Evolutionary conservation across 2,797 vertebrate species (phyloP).

Genomic region (Dipus sagitta): DNA sequence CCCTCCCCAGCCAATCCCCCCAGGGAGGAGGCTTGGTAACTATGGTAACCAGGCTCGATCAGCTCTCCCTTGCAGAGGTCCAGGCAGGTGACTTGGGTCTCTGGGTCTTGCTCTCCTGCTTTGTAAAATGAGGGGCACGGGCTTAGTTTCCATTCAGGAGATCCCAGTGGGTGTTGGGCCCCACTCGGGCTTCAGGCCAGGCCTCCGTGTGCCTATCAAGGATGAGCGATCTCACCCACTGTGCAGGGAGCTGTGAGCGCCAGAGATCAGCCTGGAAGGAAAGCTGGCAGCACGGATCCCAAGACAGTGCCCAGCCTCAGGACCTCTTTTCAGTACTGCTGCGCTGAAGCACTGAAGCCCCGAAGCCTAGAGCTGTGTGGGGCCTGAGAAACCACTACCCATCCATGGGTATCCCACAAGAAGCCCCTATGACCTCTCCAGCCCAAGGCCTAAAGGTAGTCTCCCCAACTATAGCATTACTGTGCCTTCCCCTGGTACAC

Average conservation of each 20-base stretch:
- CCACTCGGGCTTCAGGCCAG: background rate
- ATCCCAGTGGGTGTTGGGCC: background rate
- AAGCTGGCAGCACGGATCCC: background rate
- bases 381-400: background rate
- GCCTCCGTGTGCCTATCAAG: background rate
- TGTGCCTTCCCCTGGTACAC: background rate
- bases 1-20: rapidly evolving
- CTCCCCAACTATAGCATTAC: rapidly evolving
- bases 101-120: background rate
- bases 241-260: rapidly evolving
- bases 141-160: background rate
- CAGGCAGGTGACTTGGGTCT: background rate
- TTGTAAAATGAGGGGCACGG: background rate
- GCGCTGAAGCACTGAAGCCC: background rate
- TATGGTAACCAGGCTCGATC: background rate
- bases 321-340: background rate
- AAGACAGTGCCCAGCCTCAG: too few relatives aligned
- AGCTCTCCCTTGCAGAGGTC: background rate
- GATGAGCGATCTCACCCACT: rapidly evolving
- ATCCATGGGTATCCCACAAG: background rate
- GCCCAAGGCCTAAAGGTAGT: background rate
- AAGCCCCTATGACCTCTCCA: background rate
- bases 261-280: background rate
- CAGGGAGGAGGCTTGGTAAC: background rate
- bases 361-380: rapidly evolving